Base-by-base conservation (phyloP, 2,797 vertebrate genomes). In the Poeciliopsis paucimaculata region DNA sequence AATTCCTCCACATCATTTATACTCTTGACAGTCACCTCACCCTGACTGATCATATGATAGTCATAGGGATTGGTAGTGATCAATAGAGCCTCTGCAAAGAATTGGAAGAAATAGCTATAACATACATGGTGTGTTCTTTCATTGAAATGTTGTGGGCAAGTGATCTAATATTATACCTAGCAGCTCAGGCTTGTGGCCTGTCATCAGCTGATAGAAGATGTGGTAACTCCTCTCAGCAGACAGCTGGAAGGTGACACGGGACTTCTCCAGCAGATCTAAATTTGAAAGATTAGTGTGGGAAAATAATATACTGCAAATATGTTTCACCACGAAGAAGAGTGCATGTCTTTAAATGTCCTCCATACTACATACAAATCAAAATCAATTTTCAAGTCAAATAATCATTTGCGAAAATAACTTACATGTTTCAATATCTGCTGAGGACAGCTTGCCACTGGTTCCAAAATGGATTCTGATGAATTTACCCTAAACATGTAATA, bases 31-130 rank as follows among this genome's bases (percentile, higher is more conserved):
- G 90, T 95, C 77, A 98, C 96, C 88, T 98, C 96, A 49, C 97
- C 97, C 88, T 97, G 96, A 87, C 97, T 97, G 90, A 97, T 94
- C 87, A 96, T 97, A 4, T 82, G 95, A 46, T 79, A 98, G 89
- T 98, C 97, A 45, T 95, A 98, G 0, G 97, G 97, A 83, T 98
- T 98, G 91, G 96, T 97, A 73, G 96, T 96, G 72, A 98, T 96
- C 70, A 98, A 93, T n/a, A 97, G 96, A 92, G 96, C 96, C 90
- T 98, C 97, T 98, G 81, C 1, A 76, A 73, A 64, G 3, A 18
- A 39, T 41, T 1, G 36, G n/a, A 41, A 47, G 4, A 62, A 49
- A 76, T 18, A 47, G 4, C 49, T 18, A 31, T 49, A 31, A 23
- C 26, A n/a, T 31, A 26, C 5, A 31, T 68, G 18, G 64, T 12